Conservation (phyloP, 2,797 vertebrate genomes). For the Gymnoscopelus microlampas region DNA sequence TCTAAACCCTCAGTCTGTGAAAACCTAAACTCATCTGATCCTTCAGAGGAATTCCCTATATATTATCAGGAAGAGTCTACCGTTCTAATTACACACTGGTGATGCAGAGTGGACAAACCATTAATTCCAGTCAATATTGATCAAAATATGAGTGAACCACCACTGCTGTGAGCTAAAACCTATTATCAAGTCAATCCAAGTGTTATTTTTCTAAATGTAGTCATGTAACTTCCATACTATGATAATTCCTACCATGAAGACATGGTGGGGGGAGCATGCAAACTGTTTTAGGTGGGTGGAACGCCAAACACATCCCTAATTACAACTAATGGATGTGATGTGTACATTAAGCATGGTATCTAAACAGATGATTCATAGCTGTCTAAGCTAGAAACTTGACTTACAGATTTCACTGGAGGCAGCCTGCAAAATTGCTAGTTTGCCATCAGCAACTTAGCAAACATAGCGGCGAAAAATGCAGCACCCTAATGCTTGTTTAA, state of each 20-base stretch:
- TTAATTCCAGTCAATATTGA: not conserved
- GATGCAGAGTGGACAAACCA: not conserved
- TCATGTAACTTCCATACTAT: no score
- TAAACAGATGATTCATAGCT: conserved; percentile 35
- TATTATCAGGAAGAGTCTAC: conserved; percentile 1
- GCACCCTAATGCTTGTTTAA: conserved; percentile 40
- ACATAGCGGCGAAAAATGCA: conserved; percentile 47
- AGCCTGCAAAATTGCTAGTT: conserved; percentile 53
- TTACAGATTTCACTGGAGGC: conserved; percentile 34
- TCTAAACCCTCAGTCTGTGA: conserved; percentile 18
- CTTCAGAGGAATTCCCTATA: conserved; percentile 30
- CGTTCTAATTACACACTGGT: conserved; percentile 1
- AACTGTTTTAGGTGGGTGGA: not conserved
- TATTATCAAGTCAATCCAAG: no score
- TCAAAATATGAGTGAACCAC: not conserved
- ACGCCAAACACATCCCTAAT: conserved; percentile 11
- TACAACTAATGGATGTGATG: not conserved
- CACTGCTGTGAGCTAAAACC: not conserved
- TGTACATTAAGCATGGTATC: not conserved
- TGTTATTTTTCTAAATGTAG: no score
- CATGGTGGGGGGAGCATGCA: not conserved
- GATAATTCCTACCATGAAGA: not conserved
- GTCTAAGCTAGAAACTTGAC: conserved; percentile 26
- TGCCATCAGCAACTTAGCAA: conserved; percentile 43
- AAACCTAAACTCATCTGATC: conserved; percentile 25